Evolutionary conservation across 2,888 invertebrate genomes (phyloP).

Genomic region (Capitulum mitella): DNA sequence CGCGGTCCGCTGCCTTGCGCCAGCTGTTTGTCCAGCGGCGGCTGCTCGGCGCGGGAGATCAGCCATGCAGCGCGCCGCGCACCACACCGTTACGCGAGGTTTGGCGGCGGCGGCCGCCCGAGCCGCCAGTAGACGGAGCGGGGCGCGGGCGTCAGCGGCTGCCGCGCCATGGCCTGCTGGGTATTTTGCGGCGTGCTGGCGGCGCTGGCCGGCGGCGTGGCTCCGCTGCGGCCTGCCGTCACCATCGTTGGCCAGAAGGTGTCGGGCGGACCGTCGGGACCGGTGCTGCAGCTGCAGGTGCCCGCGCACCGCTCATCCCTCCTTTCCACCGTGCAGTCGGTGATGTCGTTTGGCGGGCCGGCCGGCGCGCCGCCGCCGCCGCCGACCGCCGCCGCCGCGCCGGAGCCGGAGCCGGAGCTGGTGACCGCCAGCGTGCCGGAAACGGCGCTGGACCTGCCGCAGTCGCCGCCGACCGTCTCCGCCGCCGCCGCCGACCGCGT

Average conservation of each 20-base stretch:
- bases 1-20: no score
- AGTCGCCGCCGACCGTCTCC: not conserved
- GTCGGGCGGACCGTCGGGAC: not conserved
- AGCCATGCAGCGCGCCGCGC: no score
- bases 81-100: no score
- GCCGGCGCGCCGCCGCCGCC: not conserved
- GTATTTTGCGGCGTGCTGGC: not conserved
- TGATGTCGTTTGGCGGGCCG: not conserved
- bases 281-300: not conserved
- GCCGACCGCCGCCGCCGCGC: not conserved
- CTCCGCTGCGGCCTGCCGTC: not conserved
- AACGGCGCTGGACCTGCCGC: not conserved
- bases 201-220: not conserved
- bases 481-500: not conserved
- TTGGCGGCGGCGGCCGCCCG: no score
- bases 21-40: no score
- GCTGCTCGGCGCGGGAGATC: no score
- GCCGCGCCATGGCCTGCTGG: no score
- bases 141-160: no score
- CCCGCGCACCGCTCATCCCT: not conserved
- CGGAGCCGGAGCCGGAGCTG: constrained; percentile 18
- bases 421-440: not conserved
- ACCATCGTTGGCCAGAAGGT: not conserved
- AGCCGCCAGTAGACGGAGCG: no score
- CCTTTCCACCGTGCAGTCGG: constrained; percentile 9